Evolutionary conservation across 2,113 vertebrate species (phyloP).

Genomic region (Puntigrus tetrazona): DNA sequence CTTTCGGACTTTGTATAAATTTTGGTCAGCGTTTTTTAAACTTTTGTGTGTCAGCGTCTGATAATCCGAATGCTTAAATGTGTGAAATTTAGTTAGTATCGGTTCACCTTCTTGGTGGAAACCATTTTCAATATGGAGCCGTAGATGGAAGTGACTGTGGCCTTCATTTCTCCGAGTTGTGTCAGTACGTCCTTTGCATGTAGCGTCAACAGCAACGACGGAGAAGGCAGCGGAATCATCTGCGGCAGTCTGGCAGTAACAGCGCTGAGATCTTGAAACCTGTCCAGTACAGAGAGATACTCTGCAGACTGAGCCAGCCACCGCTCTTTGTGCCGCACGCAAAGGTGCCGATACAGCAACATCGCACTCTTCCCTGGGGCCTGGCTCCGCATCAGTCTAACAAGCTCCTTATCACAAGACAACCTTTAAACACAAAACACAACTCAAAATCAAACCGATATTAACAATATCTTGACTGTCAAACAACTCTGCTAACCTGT

Average conservation of each 20-base stretch:
- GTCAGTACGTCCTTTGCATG: conserved; percentile 14
- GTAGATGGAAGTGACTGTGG: conserved; percentile 28
- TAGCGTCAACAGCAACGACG: neutral
- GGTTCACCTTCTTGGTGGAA: conserved; percentile 30
- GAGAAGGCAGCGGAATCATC: conserved; percentile 10
- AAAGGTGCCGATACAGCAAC: neutral
- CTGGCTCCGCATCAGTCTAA: conserved; percentile 5
- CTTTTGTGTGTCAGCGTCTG: neutral
- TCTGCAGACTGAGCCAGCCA: conserved; percentile 20
- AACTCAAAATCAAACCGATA: neutral
- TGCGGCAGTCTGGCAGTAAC: neutral
- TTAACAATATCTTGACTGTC: neutral
- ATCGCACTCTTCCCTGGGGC: conserved; percentile 27
- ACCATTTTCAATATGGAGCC: conserved; percentile 36
- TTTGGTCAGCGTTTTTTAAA: neutral
- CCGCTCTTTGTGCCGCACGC: conserved; percentile 9
- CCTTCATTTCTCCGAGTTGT: conserved; percentile 22
- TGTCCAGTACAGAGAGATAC: conserved; percentile 28
- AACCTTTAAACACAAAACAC: conserved; percentile 16
- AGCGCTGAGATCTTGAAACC: conserved; percentile 10
- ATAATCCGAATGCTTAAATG: neutral
- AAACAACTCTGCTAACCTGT: conserved; percentile 25
- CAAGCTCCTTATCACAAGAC: conserved; percentile 26
- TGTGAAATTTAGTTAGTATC: neutral
- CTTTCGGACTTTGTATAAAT: too few relatives aligned